Conservation (phyloP, 2,888 invertebrate species). For the Cheilosia vulpina region DNA sequence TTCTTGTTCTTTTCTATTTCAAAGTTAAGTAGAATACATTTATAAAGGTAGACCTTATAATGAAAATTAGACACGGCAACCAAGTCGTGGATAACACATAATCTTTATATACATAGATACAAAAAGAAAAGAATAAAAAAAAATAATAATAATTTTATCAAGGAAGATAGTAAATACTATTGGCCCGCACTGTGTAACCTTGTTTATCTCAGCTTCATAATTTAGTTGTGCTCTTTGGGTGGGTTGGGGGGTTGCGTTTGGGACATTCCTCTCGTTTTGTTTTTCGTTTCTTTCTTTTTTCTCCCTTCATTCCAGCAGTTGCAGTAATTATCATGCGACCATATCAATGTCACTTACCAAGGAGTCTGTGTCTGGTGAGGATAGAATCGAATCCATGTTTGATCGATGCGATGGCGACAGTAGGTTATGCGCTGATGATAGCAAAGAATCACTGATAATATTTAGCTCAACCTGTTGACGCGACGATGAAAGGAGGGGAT, state of each 20-base stretch:
- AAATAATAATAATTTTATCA: not conserved
- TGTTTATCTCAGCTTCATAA: constrained; percentile 18
- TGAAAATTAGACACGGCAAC: not conserved
- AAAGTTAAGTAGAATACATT: not conserved
- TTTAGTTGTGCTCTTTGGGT: constrained; percentile 27
- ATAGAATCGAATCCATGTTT: constrained; percentile 84
- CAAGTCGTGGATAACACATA: not conserved
- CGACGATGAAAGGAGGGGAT: constrained; percentile 82
- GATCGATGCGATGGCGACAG: constrained; percentile 77
- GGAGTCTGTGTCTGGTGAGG: constrained; percentile 85
- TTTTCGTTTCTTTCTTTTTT: not conserved
- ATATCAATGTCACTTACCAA: constrained; percentile 84
- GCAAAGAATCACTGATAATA: constrained; percentile 84
- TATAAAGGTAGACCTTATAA: not conserved
- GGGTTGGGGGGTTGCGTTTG: not conserved
- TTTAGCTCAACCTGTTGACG: constrained; percentile 80
- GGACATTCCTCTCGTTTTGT: constrained; percentile 10
- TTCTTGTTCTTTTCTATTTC: constrained; percentile 19
- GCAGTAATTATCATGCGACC: constrained; percentile 83
- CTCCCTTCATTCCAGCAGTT: not conserved
- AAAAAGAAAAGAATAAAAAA: constrained; percentile 5
- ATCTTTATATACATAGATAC: constrained; percentile 7
- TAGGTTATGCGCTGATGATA: constrained; percentile 80
- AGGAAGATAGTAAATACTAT: constrained; percentile 28
- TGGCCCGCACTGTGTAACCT: constrained; percentile 22